Conservation (phyloP, 2,797 vertebrate genomes). For the Takifugu ocellatus region DNA sequence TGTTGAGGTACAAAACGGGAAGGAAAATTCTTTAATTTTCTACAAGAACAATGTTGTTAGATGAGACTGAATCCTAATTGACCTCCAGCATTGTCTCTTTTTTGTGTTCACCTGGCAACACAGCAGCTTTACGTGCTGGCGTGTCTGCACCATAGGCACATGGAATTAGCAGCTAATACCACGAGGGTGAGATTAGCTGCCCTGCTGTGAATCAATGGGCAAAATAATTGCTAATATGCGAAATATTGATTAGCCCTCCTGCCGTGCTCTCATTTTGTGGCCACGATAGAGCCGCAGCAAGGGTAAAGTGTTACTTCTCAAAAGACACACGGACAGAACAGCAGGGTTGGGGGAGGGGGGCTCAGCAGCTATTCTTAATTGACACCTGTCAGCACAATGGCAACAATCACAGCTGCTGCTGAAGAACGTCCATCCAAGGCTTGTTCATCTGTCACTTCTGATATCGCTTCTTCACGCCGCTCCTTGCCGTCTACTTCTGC, state of each 20-base stretch:
- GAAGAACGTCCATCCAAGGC: slow-evolving; percentile 89
- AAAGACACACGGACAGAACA: slow-evolving; percentile 83
- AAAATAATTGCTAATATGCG: slow-evolving; percentile 99
- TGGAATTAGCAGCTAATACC: slow-evolving; percentile 98
- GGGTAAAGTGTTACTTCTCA: slow-evolving; percentile 99
- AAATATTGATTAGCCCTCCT: slow-evolving; percentile 96
- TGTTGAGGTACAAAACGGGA: too few relatives aligned
- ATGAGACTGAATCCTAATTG: not conserved
- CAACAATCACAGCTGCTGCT: slow-evolving; percentile 96
- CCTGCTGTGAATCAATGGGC: slow-evolving; percentile 97
- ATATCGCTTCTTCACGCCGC: slow-evolving; percentile 86
- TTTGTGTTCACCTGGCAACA: slow-evolving; percentile 55
- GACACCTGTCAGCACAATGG: slow-evolving; percentile 99
- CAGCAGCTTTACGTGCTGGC: slow-evolving; percentile 8
- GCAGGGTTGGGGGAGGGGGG: slow-evolving; percentile 80
- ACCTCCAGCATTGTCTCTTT: not conserved
- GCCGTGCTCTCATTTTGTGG: slow-evolving; percentile 86
- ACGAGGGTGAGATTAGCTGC: slow-evolving; percentile 87
- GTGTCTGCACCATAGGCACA: slow-evolving; percentile 75
- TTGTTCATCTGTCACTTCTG: slow-evolving; percentile 99
- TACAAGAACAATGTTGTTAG: not conserved
- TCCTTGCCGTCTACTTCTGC: slow-evolving; percentile 39
- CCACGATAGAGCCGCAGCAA: slow-evolving; percentile 52
- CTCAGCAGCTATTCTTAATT: slow-evolving; percentile 98
- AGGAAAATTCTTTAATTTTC: too few relatives aligned